Evolutionary conservation across 2,888 invertebrate genomes (phyloP), one percentile per base, ranked within the genome.

Genomic region (Orchesella flavescens): DNA sequence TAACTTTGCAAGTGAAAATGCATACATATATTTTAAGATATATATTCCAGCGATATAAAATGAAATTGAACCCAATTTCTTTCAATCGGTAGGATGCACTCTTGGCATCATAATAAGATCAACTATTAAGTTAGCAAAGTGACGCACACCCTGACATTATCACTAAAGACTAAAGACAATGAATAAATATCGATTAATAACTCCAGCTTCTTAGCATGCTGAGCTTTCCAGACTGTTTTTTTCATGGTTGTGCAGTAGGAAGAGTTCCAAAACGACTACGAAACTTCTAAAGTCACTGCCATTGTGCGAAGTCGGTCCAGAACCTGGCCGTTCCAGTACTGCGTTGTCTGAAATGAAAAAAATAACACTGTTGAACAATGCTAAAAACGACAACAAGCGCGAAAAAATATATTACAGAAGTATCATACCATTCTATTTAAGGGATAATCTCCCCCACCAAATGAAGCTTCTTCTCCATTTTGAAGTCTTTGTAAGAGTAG

Each of bases 301-400:
- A 87, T 78, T 1, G 86, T 83, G 44, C 87, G 61, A 12, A 88
- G 74, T 66, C 87, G 86, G 72, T 88, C 86, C 59, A 34, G 34
- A 34, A 34, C 19, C 68, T 86, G 81, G 55, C 78, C 78, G 13
- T 81, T 84, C 86, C 85, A 86, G 1, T 63, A 46, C 49, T 75
- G 55, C 12, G 71, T 59, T 21, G 75, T 75, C 81, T 82, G 19
- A 19, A 10, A 17, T n/a, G 17, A 23, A 49, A n/a, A 63, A 73
- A 15, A 49, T 5, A 57, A 34, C 13, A 53, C 13, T 24, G 5
- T 69, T 53, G 53, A 55, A n/a, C 9, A 61, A 1, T 63, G 24
- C 44, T 12, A 2, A 59, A 61, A 74, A 21, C 21, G 43, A n/a
- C 65, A 24, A 13, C 34, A 23, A 7, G 7, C 34, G 7, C 3